Evolutionary conservation across 1,140 invertebrate genomes (phyloP).

Genomic region (Hyles vespertilio): DNA sequence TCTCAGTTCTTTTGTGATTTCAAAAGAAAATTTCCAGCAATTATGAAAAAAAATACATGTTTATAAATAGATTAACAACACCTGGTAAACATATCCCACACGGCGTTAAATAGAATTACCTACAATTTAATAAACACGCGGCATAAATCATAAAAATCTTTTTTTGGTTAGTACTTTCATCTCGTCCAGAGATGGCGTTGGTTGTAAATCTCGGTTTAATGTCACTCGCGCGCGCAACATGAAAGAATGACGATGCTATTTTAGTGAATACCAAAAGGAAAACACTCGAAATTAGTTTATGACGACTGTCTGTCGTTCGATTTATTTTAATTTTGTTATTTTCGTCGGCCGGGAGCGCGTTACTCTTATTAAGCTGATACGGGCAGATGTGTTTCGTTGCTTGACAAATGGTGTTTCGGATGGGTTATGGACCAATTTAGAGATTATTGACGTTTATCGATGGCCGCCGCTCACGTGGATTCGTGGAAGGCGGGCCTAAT

Average conservation of each 20-base stretch:
- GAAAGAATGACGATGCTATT: conserved; percentile 72
- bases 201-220: conserved; percentile 63
- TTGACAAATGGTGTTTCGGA: conserved; percentile 40
- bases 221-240: conserved; percentile 61
- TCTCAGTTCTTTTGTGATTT: too few species aligned
- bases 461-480: conserved; percentile 8
- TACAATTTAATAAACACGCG: too few species aligned
- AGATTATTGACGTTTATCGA: conserved; percentile 42
- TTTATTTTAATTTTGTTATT: conserved; percentile 75
- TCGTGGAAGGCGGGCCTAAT: conserved; percentile 3
- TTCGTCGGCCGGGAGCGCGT: conserved; percentile 37
- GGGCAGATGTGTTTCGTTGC: conserved; percentile 1
- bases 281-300: conserved; percentile 74
- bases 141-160: conserved; percentile 35
- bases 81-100: too few species aligned
- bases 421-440: conserved; percentile 28
- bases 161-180: conserved; percentile 46
- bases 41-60: too few species aligned
- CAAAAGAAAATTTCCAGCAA: too few species aligned
- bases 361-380: conserved; percentile 7
- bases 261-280: conserved; percentile 68
- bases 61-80: too few species aligned
- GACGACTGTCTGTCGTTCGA: conserved; percentile 73
- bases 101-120: too few species aligned
- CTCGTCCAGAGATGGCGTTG: conserved; percentile 54